Percentiles rank a stretch among this genome's conserved stretches.
phyloP scores from a whole-genome alignment of 2,888 invertebrate genomes.

The Bombylius discolor region DNA sequence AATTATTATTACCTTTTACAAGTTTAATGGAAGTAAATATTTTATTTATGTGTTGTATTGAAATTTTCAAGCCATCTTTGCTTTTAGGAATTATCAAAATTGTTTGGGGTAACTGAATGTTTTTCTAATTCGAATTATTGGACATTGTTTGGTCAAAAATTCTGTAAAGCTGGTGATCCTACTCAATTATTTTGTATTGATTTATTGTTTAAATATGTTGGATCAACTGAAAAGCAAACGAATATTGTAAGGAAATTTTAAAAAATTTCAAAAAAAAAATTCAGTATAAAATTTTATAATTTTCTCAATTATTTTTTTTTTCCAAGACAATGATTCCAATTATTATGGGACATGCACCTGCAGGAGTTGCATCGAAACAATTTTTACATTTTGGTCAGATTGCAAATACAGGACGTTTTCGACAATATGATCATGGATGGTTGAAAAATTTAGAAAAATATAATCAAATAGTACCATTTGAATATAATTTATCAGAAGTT shows the following conservation, averaged over 20 bases:
- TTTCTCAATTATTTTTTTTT: neutral
- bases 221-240: constrained; percentile 38
- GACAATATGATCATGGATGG: constrained; percentile 40
- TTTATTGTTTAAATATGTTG: constrained; percentile 50
- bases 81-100: neutral
- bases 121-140: constrained; percentile 44
- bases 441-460: constrained; percentile 35
- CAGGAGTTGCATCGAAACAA: constrained; percentile 40
- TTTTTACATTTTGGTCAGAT: constrained; percentile 41
- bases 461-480: constrained; percentile 32
- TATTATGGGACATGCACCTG: constrained; percentile 45
- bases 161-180: constrained; percentile 44
- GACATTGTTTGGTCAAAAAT: constrained; percentile 37
- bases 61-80: neutral
- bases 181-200: constrained; percentile 51
- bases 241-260: constrained; percentile 32
- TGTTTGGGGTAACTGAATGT: constrained; percentile 41
- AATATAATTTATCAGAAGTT: constrained; percentile 33
- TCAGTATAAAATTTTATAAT: neutral
- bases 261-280: neutral
- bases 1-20: too few species aligned
- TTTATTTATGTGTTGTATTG: too few species aligned
- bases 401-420: constrained; percentile 20
- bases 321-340: constrained; percentile 41
- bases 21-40: too few species aligned